Evolutionary conservation across 2,797 vertebrate genomes (phyloP), one percentile per base, ranked within the genome.

Genomic region (Lepilemur ruficaudatus): DNA sequence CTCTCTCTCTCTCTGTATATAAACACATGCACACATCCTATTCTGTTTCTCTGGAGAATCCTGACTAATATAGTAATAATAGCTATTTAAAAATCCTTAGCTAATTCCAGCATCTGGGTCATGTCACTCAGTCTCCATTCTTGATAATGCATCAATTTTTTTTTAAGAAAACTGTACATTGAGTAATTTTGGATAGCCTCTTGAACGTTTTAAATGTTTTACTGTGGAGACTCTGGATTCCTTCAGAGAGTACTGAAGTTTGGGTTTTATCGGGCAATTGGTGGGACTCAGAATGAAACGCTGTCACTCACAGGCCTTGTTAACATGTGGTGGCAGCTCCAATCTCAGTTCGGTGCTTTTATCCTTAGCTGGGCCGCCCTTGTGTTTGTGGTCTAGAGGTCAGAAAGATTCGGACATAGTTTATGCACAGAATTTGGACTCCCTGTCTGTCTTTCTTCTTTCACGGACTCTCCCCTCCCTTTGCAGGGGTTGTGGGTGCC

Each of bases 71-170:
- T 14, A 23, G 41, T 57, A 89, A 61, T 35, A 52, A 41, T 41
- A n/a, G n/a, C 67, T 87, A 25, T 79, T 95, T 75, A 41, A 93
- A 92, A 80, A 85, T 35, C 25, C 59, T 86, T 67, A 89, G 78
- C 55, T 75, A 88, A 85, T 94, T 84, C 59, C 55, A 95, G 80
- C 28, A 85, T 81, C 92, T 72, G 73, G 82, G 14, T 79, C 72
- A 86, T 79, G 55, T 89, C 61, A 72, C 48, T 14, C 43, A 48
- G 59, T 57, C 67, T 84, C 55, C 30, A 48, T 76, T 84, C 59
- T 72, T 76, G 32, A 94, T 35, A 84, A 59, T 15, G 38, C 23
- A 72, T 70, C 41, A 1, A 50, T 92, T 61, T 59, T 57, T 63
- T 28, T 30, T 13, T 12, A 25, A 78, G 65, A 55, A 28, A 41